Evolutionary conservation across 2,113 vertebrate species (phyloP).

Genomic region (Myocastor coypus): DNA sequence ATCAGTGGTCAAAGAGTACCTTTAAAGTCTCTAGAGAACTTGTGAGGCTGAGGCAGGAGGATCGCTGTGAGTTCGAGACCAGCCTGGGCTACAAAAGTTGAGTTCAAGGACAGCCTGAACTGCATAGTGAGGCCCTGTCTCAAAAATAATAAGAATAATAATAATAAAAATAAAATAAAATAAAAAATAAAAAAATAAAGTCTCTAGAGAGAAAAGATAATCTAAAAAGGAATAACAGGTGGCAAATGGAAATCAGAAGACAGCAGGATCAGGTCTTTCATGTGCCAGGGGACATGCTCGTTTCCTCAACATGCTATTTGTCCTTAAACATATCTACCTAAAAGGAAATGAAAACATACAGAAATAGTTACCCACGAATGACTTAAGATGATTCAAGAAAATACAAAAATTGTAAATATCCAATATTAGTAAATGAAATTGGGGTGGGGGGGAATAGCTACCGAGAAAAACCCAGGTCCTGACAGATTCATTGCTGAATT

Average conservation of each 20-base stretch:
- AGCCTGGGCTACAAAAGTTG: too few relatives aligned
- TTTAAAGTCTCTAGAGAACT: background rate
- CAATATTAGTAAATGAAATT: background rate
- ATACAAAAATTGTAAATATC: background rate
- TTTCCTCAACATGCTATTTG: background rate
- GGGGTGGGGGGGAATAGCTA: background rate
- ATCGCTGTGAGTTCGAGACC: too few relatives aligned
- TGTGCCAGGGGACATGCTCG: background rate
- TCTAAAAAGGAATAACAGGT: background rate
- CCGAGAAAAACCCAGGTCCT: background rate
- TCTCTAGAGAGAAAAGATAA: background rate
- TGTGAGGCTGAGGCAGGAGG: too few relatives aligned
- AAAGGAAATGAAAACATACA: background rate
- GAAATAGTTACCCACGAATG: background rate
- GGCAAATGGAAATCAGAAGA: background rate
- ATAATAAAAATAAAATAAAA: too few relatives aligned
- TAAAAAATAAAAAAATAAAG: too few relatives aligned
- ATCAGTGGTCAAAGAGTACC: background rate
- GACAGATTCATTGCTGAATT: background rate
- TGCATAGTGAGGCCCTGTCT: too few relatives aligned
- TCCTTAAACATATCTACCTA: background rate
- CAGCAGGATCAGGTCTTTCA: background rate
- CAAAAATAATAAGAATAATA: too few relatives aligned
- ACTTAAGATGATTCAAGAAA: background rate
- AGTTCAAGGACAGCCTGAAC: too few relatives aligned